Conservation (phyloP, 2,888 invertebrate species). For the Lycaena phlaeas region DNA sequence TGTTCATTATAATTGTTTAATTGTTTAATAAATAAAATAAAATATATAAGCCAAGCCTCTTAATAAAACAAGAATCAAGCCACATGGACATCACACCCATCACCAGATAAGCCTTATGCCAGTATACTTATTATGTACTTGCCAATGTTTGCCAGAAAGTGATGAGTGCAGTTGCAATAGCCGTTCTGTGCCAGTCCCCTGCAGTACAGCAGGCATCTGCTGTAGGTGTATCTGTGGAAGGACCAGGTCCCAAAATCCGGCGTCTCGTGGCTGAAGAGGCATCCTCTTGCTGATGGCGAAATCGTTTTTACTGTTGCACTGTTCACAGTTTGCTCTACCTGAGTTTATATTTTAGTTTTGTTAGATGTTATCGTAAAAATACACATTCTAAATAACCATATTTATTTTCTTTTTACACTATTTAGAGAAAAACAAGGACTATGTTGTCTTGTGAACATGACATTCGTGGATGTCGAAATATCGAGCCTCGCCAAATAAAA, state of each 20-base stretch:
- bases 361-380: neutral
- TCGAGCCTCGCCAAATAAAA: no score
- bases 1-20: no score
- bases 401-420: no score
- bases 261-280: conserved; percentile 71
- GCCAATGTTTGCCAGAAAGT: conserved; percentile 74
- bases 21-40: no score
- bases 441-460: no score
- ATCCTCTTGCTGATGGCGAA: conserved; percentile 61
- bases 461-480: no score
- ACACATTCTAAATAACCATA: no score
- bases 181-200: conserved; percentile 64
- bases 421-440: no score
- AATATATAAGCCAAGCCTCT: no score
- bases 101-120: no score
- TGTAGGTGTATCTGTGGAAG: conserved; percentile 72
- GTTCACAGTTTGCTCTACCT: conserved; percentile 75
- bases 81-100: no score
- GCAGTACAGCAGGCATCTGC: conserved; percentile 74
- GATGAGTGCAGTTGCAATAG: conserved; percentile 76
- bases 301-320: conserved; percentile 67
- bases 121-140: conserved; percentile 18
- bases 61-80: no score
- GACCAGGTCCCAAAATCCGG: conserved; percentile 52
- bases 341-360: conserved; percentile 17